A percentile compares a stretch with the other conserved stretches of the same genome.
These are phyloP conservation scores for Furcula furcula DNA, from an alignment of 2,888 invertebrate genomes.

Conservation along the genomic window DNA sequence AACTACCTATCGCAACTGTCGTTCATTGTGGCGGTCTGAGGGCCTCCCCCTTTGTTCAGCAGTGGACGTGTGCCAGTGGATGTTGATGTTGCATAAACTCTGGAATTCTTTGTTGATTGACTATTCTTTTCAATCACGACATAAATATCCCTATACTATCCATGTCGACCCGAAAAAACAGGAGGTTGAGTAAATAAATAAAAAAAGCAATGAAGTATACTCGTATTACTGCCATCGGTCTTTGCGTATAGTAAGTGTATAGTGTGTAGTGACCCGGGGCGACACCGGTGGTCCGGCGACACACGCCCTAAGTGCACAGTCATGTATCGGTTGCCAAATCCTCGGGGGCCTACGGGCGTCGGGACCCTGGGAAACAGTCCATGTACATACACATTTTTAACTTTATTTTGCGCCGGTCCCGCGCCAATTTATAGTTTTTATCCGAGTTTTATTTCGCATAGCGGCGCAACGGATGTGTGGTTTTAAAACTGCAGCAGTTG, in stretches of 20 bases:
- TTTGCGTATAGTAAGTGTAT: not conserved
- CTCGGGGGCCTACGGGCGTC: constrained; percentile 56
- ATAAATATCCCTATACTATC: too few relatives aligned
- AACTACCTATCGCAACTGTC: too few relatives aligned
- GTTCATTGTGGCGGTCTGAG: too few relatives aligned
- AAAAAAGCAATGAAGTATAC: not conserved
- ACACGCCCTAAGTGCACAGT: constrained; percentile 69
- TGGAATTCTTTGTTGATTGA: too few relatives aligned
- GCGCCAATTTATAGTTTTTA: constrained; percentile 59
- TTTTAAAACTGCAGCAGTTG: too few relatives aligned
- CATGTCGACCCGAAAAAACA: too few relatives aligned
- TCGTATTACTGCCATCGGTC: too few relatives aligned
- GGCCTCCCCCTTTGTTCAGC: too few relatives aligned
- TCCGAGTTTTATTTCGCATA: constrained; percentile 51
- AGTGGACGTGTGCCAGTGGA: too few relatives aligned
- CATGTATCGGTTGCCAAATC: constrained; percentile 78
- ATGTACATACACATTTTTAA: constrained; percentile 60
- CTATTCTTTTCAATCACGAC: too few relatives aligned
- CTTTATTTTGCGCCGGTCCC: constrained; percentile 61
- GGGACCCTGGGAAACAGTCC: constrained; percentile 61
- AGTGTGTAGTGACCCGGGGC: constrained; percentile 1
- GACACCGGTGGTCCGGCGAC: constrained; percentile 27
- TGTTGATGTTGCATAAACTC: too few relatives aligned
- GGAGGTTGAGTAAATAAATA: too few relatives aligned
- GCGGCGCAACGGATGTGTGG: constrained; percentile 23